Evolutionary conservation across 2,888 invertebrate genomes (phyloP).

Genomic region (Laspeyria flexula): DNA sequence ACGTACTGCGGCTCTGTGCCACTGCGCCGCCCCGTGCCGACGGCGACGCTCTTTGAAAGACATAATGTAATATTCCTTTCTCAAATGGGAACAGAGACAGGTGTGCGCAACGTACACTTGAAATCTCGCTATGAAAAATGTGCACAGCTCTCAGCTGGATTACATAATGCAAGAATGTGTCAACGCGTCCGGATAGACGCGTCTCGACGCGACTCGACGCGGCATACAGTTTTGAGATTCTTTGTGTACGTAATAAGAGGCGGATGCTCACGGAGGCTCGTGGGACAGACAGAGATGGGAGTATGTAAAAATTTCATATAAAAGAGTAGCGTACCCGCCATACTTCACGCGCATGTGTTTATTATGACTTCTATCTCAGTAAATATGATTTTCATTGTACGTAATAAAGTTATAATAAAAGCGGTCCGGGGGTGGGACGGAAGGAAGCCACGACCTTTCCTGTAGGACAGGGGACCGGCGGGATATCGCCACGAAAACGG

Average conservation of each 20-base stretch:
- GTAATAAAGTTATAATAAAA: constrained; percentile 77
- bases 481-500: constrained; percentile 50
- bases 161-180: constrained; percentile 78
- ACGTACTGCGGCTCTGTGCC: constrained; percentile 26
- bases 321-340: constrained; percentile 47
- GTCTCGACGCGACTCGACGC: constrained; percentile 40
- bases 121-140: constrained; percentile 80
- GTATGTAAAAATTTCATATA: constrained; percentile 57
- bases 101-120: constrained; percentile 68
- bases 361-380: constrained; percentile 71
- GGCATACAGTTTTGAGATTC: constrained; percentile 65
- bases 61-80: constrained; percentile 77
- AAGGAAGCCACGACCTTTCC: constrained; percentile 74
- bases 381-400: constrained; percentile 80
- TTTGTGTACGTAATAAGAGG: constrained; percentile 77
- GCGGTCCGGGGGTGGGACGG: constrained; percentile 63
- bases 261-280: constrained; percentile 64
- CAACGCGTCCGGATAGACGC: constrained; percentile 55
- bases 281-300: constrained; percentile 27
- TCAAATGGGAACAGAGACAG: constrained; percentile 73
- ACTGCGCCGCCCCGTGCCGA: constrained; percentile 25
- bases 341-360: constrained; percentile 73
- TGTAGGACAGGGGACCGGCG: constrained; percentile 53
- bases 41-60: constrained; percentile 59
- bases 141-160: constrained; percentile 64